Evolutionary conservation across 2,113 vertebrate species (phyloP), one percentile per base, ranked within the genome.

Genomic region (Nerophis lumbriciformis): DNA sequence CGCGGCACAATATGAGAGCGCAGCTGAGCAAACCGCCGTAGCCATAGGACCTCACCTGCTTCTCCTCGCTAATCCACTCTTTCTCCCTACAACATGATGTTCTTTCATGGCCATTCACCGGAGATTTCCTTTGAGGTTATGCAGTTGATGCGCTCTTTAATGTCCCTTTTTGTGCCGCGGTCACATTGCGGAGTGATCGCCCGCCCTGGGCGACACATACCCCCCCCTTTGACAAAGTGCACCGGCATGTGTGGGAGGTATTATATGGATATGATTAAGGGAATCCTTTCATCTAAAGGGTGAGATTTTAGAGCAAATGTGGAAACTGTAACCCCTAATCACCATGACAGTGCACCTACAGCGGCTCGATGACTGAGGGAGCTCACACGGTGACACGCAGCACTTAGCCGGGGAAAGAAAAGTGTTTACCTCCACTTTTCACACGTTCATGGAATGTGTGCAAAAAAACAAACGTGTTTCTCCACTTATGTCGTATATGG

Each of bases 1-100:
- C 69, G 4, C 73, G 72, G 73, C 84, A 87, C 74, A 83, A 76
- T 89, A 90, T 85, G 85, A 79, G n/a, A 9, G 49, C 83, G 77
- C 90, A 92, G 90, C 90, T 92, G 88, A 91, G 88, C 88, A 92
- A 91, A 91, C 88, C 86, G 87, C 62, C 71, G 66, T 72, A 65
- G 82, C 82, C 86, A 84, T 80, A 80, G 82, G 87, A 86, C 66
- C 52, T 83, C 82, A 56, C 72, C 79, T 83, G 82, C 79, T 73
- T 63, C 64, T 53, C 59, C 66, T 71, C 88, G 82, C 87, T 89
- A 89, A 88, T 89, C 89, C 89, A 65, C 70, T 78, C 81, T 80
- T 78, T 73, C 78, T 85, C 83, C 83, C 68, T 77, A 36, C 61
- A 64, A 74, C 66, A 53, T 61, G 84, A 80, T 63, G 42, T 71